A percentile compares a stretch with the other conserved stretches of the same genome.
Conservation (phyloP, 2,888 invertebrate genomes). For the Nemotelus nigrinus region DNA sequence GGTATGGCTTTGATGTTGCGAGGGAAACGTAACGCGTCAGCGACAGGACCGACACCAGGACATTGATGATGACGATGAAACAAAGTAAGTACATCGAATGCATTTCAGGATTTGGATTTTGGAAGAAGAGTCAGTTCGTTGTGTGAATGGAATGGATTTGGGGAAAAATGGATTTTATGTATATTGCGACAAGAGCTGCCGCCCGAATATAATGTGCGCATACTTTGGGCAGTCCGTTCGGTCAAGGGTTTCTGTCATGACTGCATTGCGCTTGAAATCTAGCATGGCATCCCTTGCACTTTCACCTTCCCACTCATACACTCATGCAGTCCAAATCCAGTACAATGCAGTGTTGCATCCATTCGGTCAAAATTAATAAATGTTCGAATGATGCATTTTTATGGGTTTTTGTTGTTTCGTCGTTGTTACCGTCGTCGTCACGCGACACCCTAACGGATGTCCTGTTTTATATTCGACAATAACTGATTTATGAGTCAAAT, state of each 20-base stretch:
- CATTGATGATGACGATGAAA: slow-evolving; percentile 41
- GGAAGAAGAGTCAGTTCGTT: not conserved
- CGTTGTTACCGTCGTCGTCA: not conserved
- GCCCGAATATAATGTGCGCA: not conserved
- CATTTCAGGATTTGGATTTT: slow-evolving; percentile 24
- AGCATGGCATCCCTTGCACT: not conserved
- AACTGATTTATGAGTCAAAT: slow-evolving; percentile 48
- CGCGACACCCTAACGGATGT: slow-evolving; percentile 45
- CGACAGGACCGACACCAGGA: slow-evolving; percentile 2
- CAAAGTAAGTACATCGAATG: slow-evolving; percentile 31
- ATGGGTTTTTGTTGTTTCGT: slow-evolving; percentile 64
- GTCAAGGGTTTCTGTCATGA: not conserved
- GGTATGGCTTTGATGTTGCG: not conserved
- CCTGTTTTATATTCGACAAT: slow-evolving; percentile 48
- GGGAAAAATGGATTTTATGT: not conserved
- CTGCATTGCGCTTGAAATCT: not conserved
- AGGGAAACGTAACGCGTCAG: slow-evolving; percentile 9
- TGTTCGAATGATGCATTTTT: slow-evolving; percentile 62
- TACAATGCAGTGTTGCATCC: slow-evolving; percentile 45
- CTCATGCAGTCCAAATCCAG: slow-evolving; percentile 2
- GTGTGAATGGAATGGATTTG: not conserved
- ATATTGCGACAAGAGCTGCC: not conserved
- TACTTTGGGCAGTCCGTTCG: not conserved
- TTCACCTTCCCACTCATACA: not conserved
- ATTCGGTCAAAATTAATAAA: slow-evolving; percentile 51